These are phyloP conservation scores for Brienomyrus brachyistius DNA, from an alignment of 2,113 vertebrate species.

Conservation along the genomic window DNA sequence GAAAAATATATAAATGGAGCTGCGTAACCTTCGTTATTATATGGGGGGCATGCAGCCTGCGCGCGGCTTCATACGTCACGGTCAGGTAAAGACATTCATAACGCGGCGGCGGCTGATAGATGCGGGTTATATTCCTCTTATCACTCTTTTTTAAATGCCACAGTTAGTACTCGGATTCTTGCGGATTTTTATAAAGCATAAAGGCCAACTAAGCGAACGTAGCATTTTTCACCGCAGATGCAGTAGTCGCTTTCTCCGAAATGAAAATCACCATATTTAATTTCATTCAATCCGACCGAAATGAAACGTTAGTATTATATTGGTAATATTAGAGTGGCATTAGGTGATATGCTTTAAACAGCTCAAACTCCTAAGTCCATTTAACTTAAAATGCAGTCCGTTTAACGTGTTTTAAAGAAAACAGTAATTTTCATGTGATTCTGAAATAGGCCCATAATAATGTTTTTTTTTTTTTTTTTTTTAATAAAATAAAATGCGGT, in stretches of 20 bases:
- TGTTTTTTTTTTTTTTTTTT: too few species aligned
- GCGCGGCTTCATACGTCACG: conserved; percentile 84
- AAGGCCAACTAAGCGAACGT: conserved; percentile 51
- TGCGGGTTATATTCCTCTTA: conserved; percentile 51
- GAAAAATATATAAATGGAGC: not conserved
- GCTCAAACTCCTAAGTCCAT: not conserved
- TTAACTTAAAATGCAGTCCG: not conserved
- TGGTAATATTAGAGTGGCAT: not conserved
- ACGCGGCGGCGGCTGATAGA: not conserved
- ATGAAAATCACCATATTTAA: not conserved
- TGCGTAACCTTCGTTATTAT: not conserved
- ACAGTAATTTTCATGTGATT: not conserved
- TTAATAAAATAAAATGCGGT: not conserved
- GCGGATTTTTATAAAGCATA: conserved; percentile 67
- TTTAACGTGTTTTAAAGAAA: not conserved
- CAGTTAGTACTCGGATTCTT: conserved; percentile 54
- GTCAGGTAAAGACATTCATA: not conserved
- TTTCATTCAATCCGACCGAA: not conserved
- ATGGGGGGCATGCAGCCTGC: too few species aligned
- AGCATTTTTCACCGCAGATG: conserved; percentile 55
- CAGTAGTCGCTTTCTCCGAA: not conserved
- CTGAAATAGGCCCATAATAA: not conserved
- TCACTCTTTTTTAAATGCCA: conserved; percentile 37
- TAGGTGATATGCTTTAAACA: not conserved
- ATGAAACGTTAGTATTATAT: not conserved